A percentile compares a stretch with the other conserved stretches of the same genome.
phyloP scores from a whole-genome alignment of 2,113 vertebrate species.

The Tamias sibiricus region DNA sequence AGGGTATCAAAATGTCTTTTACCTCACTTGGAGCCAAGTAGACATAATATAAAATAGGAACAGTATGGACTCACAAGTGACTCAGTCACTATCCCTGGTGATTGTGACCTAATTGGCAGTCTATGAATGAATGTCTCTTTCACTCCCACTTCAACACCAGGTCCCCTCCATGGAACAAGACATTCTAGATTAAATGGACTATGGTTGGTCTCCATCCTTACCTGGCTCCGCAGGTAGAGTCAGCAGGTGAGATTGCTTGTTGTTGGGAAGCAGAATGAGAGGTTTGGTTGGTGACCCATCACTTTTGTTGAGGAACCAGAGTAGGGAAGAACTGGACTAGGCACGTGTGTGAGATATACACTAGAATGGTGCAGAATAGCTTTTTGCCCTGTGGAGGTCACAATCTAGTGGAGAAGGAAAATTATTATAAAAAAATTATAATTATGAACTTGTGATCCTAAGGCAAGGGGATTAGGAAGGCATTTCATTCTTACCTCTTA shows the following conservation, averaged over 20 bases:
- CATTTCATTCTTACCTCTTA: not conserved
- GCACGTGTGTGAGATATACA: accelerated
- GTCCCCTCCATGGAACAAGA: not conserved
- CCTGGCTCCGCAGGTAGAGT: not conserved
- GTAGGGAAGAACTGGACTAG: not conserved
- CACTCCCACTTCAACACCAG: not conserved
- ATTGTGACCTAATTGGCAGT: too few species aligned
- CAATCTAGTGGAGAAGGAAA: not conserved
- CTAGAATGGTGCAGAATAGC: not conserved
- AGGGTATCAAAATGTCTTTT: not conserved
- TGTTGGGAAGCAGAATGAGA: not conserved
- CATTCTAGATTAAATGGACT: not conserved
- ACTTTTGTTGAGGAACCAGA: not conserved
- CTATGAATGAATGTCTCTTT: not conserved
- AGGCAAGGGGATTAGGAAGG: not conserved
- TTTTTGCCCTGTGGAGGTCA: not conserved
- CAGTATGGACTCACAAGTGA: not conserved
- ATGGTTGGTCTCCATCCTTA: not conserved
- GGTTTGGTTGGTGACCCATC: not conserved
- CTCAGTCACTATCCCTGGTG: too few species aligned
- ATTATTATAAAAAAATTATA: not conserved
- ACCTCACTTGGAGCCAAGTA: not conserved
- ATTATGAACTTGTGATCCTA: not conserved
- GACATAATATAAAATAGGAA: not conserved
- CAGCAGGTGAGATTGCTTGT: not conserved